Base-by-base conservation (phyloP, 2,888 invertebrate genomes). In the Brenthis daphne region DNA sequence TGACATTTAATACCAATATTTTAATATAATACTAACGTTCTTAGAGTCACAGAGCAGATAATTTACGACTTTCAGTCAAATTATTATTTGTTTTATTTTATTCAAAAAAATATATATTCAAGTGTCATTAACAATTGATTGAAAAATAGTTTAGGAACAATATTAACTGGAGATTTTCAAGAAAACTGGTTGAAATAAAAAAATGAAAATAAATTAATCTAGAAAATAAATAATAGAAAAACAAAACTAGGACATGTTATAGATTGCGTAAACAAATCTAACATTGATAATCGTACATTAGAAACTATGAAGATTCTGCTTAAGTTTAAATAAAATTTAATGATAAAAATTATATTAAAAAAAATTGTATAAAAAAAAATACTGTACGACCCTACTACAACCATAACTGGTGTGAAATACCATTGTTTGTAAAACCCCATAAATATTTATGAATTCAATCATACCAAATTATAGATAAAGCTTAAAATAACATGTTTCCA, bases 301-400 rank as follows among this genome's bases (percentile, higher is more conserved):
- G 3, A 43, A 63, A 43, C 37, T 53, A 57, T 63, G 53, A 53
- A 53, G 63, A 63, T 63, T 63, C 53, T 63, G 37, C 63, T 63
- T 63, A 63, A 12, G 11, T 53, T 37, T 53, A 37, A 13, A 1
- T 50, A 53, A 43, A 43, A 43, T 43, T 43, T 11, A 43, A 11
- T 43, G 13, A 33, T 13, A 1, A 43, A 43, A 63, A 37, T 20
- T 14, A 43, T 43, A 16, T 16, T 20, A 43, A 51, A 53, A 43
- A 51, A 24, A 58, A 6, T 6, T 4, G 4, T 4, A 29, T 13
- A 6, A 48, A 57, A 56, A 57, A 56, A 48, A 63, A 54, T 54
- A 54, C 63, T 63, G 63, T 51, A 63, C 51, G n/a, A 51, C 13
- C 51, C 29, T 29, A 29, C 33, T 6, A 60, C 50, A 60, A 60